Base-by-base conservation (phyloP, 2,797 vertebrate species). In the Stomatorhinus walkeri region DNA sequence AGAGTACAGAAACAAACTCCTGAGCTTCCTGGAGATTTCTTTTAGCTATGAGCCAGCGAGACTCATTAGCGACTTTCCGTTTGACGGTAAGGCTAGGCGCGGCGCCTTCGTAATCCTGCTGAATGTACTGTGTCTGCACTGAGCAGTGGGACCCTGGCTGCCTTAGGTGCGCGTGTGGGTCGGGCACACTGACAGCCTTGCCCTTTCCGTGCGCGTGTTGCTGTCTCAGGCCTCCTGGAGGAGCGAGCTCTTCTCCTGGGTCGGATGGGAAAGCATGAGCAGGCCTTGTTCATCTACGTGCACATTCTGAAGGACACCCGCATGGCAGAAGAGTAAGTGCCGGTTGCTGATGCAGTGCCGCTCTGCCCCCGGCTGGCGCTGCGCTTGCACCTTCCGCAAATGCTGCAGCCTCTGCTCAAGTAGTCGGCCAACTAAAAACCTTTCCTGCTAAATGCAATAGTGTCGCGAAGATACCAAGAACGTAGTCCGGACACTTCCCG, bases 211-310 rank as follows among this genome's bases (percentile, higher is more conserved):
- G 10, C 83, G 2, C 32, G 56, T 56, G 16, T 40, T 19, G 40
- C 22, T 88, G 22, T 89, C 1, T 36, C 89, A 99, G 98, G 98
- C 81, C 96, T 99, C 51, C 92, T 99, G 91, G 98, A 99, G 94
- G 98, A 99, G 91, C 96, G 98, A 56, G 98, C 98, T 28, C 92
- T 99, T 88, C 96, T 99, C 0, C 93, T 99, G 94, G 98, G 98
- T 32, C 97, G 97, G 87, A 99, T 99, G 98, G 98, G 98, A 5
- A 99, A 98, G 91, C 98, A 99, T 0, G 98, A 99, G 87, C 98
- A 99, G 95, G 98, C 98, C 51, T 97, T 99, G 46, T 98, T 98
- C 94, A 99, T 99, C 93, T 99, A 99, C 2, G 98, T 99, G 59
- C 98, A 99, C 93, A 93, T 99, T 93, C 94, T 99, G 90, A 97